Percentiles rank a stretch among this genome's conserved stretches.
Evolutionary conservation across 2,113 vertebrate genomes (phyloP).

Genomic region (Diadophis punctatus): DNA sequence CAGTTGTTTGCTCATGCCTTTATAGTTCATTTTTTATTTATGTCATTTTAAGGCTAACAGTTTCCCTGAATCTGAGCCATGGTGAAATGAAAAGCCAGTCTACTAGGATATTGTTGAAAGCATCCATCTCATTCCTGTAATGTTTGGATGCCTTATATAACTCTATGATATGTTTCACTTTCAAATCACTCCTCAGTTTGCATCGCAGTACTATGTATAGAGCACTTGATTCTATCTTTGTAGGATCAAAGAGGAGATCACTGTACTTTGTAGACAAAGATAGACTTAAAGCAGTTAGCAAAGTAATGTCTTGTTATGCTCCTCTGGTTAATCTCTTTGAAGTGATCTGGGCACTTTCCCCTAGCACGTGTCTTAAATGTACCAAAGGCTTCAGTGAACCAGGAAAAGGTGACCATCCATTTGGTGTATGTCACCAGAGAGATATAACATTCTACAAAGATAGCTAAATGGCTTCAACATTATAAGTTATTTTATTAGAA

Average conservation of each 20-base stretch:
- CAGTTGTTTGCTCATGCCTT: neutral
- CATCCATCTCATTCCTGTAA: conserved; percentile 43
- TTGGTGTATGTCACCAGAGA: conserved; percentile 54
- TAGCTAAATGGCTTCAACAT: conserved; percentile 38
- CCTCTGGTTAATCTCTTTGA: conserved; percentile 62
- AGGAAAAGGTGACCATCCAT: conserved; percentile 60
- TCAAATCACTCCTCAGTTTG: conserved; percentile 50
- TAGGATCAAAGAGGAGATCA: conserved; percentile 66
- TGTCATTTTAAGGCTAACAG: neutral
- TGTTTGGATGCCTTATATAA: conserved; percentile 50
- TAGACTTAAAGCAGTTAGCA: conserved; percentile 68
- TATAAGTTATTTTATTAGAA: neutral
- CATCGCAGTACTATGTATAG: conserved; percentile 51
- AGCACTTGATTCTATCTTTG: conserved; percentile 44
- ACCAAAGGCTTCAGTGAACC: conserved; percentile 55
- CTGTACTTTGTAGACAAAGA: conserved; percentile 61
- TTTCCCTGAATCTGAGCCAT: conserved; percentile 29
- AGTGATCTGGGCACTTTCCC: conserved; percentile 58
- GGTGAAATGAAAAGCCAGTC: conserved; percentile 35
- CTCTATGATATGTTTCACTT: conserved; percentile 42
- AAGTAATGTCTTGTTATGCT: conserved; percentile 57
- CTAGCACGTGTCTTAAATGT: conserved; percentile 44
- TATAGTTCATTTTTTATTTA: neutral
- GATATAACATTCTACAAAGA: conserved; percentile 39
- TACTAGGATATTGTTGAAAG: conserved; percentile 42